Percentiles rank a stretch among this genome's conserved stretches.
Conservation (phyloP, 2,797 vertebrate species). For the Oreochromis mossambicus region DNA sequence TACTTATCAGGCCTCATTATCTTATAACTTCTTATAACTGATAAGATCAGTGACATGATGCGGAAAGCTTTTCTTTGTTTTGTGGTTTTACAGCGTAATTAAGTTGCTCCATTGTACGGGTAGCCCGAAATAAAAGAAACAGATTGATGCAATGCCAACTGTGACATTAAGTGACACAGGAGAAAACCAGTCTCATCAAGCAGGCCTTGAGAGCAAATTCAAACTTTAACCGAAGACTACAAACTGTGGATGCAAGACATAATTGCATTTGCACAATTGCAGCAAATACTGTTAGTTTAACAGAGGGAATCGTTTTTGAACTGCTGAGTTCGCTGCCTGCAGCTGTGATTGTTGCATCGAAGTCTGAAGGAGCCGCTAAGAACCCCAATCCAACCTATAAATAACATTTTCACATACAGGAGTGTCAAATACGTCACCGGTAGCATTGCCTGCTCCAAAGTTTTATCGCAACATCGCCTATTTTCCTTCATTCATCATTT, state of each 20-base stretch:
- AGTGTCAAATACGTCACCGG: slow-evolving; percentile 31
- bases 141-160: slow-evolving; percentile 32
- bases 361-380: slow-evolving; percentile 6
- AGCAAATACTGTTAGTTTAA: not conserved
- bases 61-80: slow-evolving; percentile 4
- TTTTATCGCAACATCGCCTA: slow-evolving; percentile 10
- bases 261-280: not conserved
- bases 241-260: not conserved
- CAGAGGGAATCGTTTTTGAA: not conserved
- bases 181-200: not conserved
- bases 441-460: slow-evolving; percentile 41
- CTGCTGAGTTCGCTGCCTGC: not conserved
- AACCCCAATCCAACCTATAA: not conserved
- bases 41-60: slow-evolving; percentile 13
- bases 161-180: slow-evolving; percentile 2
- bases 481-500: not conserved
- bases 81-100: slow-evolving; percentile 4
- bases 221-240: slow-evolving; percentile 1
- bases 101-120: not conserved
- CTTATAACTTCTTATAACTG: not conserved
- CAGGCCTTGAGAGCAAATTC: not conserved
- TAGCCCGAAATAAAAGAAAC: slow-evolving; percentile 1
- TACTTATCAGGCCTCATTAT: slow-evolving; percentile 9
- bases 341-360: not conserved
- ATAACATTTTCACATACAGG: not conserved